Percentiles rank a stretch among this genome's conserved stretches.
These are phyloP conservation scores for Pedionomus torquatus DNA, from an alignment of 2,113 vertebrate genomes.

Conservation along the genomic window DNA sequence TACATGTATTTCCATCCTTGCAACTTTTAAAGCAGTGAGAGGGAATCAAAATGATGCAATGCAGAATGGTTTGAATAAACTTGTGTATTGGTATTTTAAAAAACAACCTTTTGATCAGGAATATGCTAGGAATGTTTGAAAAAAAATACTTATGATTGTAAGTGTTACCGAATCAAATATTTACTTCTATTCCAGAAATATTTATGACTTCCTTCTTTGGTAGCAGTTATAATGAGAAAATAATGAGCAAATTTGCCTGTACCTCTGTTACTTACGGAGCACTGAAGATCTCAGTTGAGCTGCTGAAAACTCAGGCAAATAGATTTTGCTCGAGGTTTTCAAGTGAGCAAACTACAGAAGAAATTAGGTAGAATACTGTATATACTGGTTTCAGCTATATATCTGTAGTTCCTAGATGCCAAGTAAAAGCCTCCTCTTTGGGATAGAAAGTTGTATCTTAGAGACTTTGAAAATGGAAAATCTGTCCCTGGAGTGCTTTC, in stretches of 20 bases:
- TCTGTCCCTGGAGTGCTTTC: background rate
- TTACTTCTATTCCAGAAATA: background rate
- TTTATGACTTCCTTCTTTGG: background rate
- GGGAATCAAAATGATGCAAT: background rate
- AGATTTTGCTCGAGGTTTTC: background rate
- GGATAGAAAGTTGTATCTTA: background rate
- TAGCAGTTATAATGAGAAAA: background rate
- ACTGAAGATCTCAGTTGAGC: background rate
- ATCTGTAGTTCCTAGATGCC: background rate
- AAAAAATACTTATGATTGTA: background rate
- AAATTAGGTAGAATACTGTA: no score
- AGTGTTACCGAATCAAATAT: background rate
- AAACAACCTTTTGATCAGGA: background rate
- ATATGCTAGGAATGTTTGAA: background rate
- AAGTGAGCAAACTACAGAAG: background rate
- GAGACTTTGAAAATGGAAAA: background rate
- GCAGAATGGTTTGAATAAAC: background rate
- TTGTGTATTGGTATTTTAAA: background rate
- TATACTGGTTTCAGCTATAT: background rate
- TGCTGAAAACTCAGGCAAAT: background rate
- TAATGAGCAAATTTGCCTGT: background rate
- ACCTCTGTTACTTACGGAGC: background rate
- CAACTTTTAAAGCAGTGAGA: background rate
- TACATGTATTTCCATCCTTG: background rate
- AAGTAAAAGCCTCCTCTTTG: background rate